Conservation (phyloP, 1,140 invertebrate genomes). For the Carcinoscorpius rotundicauda region DNA sequence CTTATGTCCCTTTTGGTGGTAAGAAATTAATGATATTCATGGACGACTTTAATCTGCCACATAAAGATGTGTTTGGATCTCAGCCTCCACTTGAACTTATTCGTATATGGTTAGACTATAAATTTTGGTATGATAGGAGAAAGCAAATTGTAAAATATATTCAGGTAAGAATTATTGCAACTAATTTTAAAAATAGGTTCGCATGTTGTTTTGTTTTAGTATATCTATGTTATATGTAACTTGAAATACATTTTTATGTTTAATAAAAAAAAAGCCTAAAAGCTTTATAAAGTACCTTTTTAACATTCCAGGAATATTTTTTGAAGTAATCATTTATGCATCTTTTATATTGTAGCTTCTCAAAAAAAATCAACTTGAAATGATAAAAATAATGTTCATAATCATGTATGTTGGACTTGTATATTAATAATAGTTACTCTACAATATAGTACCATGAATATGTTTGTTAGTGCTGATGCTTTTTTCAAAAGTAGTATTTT, state of each 20-base stretch:
- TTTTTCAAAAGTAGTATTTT: no score
- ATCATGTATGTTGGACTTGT: no score
- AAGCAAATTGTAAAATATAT: conserved; percentile 60
- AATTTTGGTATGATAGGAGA: conserved; percentile 65
- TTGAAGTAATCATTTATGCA: no score
- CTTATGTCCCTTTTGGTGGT: conserved; percentile 56
- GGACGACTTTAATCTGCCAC: conserved; percentile 83
- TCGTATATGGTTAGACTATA: conserved; percentile 72
- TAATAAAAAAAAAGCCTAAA: background rate
- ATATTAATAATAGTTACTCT: no score
- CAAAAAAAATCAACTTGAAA: no score
- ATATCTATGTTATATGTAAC: background rate
- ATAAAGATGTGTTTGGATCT: conserved; percentile 69
- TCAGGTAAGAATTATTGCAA: conserved; percentile 35
- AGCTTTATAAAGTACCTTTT: background rate
- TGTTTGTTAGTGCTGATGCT: no score
- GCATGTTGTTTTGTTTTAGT: background rate
- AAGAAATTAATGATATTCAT: conserved; percentile 70
- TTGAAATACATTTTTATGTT: background rate
- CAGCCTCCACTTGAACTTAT: conserved; percentile 73
- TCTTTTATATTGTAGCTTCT: no score
- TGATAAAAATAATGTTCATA: no score
- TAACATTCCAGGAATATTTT: no score
- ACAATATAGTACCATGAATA: no score
- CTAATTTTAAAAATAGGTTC: conserved; percentile 7